Evolutionary conservation across 2,888 invertebrate species (phyloP).

Genomic region (Nomada fabriciana): DNA sequence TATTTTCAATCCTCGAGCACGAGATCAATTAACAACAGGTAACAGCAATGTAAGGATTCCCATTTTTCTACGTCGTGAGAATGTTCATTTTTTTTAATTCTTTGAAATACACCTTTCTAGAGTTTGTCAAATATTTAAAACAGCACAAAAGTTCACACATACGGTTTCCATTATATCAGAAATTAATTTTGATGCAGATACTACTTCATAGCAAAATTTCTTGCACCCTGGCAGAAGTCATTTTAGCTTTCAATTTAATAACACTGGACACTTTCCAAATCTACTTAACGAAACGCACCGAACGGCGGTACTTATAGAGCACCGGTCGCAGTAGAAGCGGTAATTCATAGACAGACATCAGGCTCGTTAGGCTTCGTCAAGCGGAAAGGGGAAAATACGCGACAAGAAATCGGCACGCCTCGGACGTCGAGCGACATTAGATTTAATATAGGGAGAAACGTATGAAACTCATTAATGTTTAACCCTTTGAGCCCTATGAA

Average conservation of each 20-base stretch:
- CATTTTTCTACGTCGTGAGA: neutral
- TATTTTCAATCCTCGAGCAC: slow-evolving; percentile 3
- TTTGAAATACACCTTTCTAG: too few species aligned
- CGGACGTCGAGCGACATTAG: slow-evolving; percentile 6
- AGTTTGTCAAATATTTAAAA: too few species aligned
- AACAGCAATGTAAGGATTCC: neutral
- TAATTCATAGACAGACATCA: slow-evolving; percentile 23
- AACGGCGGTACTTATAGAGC: neutral
- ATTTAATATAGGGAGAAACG: slow-evolving; percentile 25
- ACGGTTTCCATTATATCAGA: too few species aligned
- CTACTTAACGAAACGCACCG: neutral
- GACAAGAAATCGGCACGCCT: neutral
- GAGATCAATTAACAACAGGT: neutral
- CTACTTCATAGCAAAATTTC: too few species aligned
- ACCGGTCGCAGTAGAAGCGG: neutral
- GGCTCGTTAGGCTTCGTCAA: slow-evolving; percentile 30
- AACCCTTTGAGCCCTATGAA: too few species aligned
- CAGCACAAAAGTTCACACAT: too few species aligned
- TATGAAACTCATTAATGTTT: slow-evolving; percentile 52
- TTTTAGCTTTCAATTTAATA: neutral
- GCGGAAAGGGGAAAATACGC: slow-evolving; percentile 17
- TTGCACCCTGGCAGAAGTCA: too few species aligned
- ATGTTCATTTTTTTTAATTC: too few species aligned
- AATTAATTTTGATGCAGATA: too few species aligned
- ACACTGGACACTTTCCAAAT: neutral